Percentiles rank a stretch among this genome's conserved stretches.
Evolutionary conservation across 2,113 vertebrate species (phyloP).

Genomic region (Bettongia penicillata): DNA sequence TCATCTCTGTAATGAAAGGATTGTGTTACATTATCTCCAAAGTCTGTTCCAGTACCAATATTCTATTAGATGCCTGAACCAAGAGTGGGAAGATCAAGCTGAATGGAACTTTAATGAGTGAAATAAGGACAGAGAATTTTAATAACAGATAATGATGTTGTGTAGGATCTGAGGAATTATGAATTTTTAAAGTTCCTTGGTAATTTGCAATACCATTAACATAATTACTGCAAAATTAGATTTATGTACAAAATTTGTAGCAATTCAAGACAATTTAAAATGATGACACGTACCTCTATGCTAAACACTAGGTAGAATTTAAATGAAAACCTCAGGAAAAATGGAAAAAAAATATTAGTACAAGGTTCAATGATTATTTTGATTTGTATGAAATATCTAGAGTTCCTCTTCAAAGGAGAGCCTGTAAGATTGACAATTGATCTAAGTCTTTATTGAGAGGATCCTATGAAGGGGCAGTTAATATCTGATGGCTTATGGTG

Average conservation of each 20-base stretch:
- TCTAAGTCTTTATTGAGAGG: not conserved
- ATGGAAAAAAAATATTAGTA: not conserved
- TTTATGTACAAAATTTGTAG: not conserved
- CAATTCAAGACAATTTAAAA: not conserved
- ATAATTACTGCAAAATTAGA: slow-evolving; percentile 7
- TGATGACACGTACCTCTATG: not conserved
- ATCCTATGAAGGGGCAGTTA: not conserved
- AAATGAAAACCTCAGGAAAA: not conserved
- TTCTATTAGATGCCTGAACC: not conserved
- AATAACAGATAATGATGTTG: not conserved
- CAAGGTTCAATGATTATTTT: not conserved
- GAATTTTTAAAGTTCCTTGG: not conserved
- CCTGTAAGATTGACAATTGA: not conserved
- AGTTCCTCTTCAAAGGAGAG: not conserved
- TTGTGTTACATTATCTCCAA: not conserved
- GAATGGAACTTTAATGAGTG: not conserved
- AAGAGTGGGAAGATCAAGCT: not conserved
- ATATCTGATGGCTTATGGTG: not conserved
- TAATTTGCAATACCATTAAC: not conserved
- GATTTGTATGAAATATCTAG: not conserved
- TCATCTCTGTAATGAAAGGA: not conserved
- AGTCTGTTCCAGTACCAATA: not conserved
- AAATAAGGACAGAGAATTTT: not conserved
- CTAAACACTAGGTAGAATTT: not conserved
- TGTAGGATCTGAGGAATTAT: not conserved